Evolutionary conservation across 2,888 invertebrate genomes (phyloP).

Genomic region (Rhodophaea formosa): DNA sequence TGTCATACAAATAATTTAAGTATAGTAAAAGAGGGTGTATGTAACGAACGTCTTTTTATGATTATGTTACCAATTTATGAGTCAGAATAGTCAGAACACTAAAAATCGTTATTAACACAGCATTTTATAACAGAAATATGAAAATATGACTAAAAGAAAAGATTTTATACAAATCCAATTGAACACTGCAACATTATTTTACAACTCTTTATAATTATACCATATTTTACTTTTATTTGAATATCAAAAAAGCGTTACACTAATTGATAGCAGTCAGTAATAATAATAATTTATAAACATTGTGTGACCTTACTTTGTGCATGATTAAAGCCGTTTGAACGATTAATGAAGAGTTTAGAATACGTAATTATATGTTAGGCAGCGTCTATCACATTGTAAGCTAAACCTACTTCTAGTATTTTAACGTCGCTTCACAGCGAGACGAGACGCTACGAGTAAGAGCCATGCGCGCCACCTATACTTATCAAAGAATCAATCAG

Average conservation of each 20-base stretch:
- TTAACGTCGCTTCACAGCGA: conserved; percentile 8
- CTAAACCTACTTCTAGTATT: conserved; percentile 53
- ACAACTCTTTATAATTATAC: conserved; percentile 11
- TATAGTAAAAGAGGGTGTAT: too few relatives aligned
- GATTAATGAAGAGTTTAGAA: conserved; percentile 44
- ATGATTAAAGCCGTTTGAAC: conserved; percentile 63
- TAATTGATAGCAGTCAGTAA: conserved; percentile 8
- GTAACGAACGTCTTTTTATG: too few relatives aligned
- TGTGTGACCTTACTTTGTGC: conserved; percentile 66
- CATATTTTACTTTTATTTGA: background rate
- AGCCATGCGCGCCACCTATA: too few relatives aligned
- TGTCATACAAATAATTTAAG: too few relatives aligned
- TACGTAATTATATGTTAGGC: conserved; percentile 61
- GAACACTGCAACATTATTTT: conserved; percentile 19
- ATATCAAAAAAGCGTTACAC: conserved; percentile 7
- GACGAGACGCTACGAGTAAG: too few relatives aligned
- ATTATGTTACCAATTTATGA: too few relatives aligned
- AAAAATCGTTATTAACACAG: too few relatives aligned
- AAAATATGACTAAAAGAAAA: background rate
- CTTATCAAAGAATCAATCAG: too few relatives aligned
- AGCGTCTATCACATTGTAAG: conserved; percentile 68
- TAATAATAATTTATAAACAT: conserved; percentile 23
- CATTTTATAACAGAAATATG: too few relatives aligned
- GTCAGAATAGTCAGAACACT: too few relatives aligned
- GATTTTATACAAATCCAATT: conserved; percentile 11